Conservation (phyloP, 2,113 vertebrate species). For the Oryzias woworae region DNA sequence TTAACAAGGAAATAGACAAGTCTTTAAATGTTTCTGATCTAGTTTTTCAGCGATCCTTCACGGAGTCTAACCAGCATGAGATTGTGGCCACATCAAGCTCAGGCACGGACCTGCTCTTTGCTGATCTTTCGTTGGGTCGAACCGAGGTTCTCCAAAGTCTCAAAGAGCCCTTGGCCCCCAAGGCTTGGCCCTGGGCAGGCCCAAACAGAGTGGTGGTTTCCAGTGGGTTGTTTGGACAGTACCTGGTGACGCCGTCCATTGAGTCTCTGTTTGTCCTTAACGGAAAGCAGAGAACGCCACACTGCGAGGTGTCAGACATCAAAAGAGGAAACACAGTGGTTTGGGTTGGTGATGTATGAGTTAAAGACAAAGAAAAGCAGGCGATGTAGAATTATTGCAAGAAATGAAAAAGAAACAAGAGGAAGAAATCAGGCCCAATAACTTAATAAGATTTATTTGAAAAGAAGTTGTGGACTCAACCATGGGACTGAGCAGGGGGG, state of each 20-base stretch:
- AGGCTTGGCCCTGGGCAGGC: slow-evolving; percentile 84
- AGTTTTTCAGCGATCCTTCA: slow-evolving; percentile 90
- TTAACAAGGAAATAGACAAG: slow-evolving; percentile 74
- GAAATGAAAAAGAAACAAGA: slow-evolving; percentile 10
- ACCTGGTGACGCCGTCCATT: slow-evolving; percentile 86
- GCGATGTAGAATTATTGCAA: slow-evolving; percentile 17
- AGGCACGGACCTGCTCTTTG: slow-evolving; percentile 84
- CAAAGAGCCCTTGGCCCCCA: slow-evolving; percentile 79
- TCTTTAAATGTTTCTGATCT: slow-evolving; percentile 79
- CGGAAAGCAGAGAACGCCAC: slow-evolving; percentile 84
- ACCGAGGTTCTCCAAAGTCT: slow-evolving; percentile 80
- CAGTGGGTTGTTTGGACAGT: slow-evolving; percentile 93
- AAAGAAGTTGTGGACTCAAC: slow-evolving; percentile 72
- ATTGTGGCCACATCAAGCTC: slow-evolving; percentile 82
- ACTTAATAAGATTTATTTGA: slow-evolving; percentile 65
- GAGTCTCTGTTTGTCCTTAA: slow-evolving; percentile 90
- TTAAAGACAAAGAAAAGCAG: slow-evolving; percentile 18
- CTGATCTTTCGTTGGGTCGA: slow-evolving; percentile 85
- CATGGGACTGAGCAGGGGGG: slow-evolving; percentile 69
- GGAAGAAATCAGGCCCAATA: slow-evolving; percentile 63
- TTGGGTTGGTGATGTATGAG: slow-evolving; percentile 97
- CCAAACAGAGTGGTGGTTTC: slow-evolving; percentile 85
- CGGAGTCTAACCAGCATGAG: slow-evolving; percentile 83
- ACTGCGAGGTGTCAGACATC: slow-evolving; percentile 91
- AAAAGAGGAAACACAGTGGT: slow-evolving; percentile 87